Evolutionary conservation across 2,888 invertebrate genomes (phyloP), one percentile per base, ranked within the genome.

Genomic region (Thera britannica): DNA sequence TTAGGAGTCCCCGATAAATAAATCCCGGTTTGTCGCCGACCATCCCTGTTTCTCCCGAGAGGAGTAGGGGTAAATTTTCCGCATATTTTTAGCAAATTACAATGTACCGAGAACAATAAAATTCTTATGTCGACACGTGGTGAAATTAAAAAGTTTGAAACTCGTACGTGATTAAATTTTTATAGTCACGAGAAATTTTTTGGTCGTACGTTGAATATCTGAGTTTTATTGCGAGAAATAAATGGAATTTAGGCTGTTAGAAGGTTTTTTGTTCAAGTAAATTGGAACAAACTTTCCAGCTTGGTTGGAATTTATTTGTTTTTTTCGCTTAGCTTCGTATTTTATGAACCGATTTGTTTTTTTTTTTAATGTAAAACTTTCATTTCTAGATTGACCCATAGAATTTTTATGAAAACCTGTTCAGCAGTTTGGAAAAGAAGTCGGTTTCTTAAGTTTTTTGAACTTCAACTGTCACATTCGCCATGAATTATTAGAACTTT

Each of bases 141-240:
- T 66, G 57, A 70, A 73, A 67, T 75, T 73, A 72, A 72, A 73
- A 75, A 71, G 71, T 70, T 69, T 62, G 54, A 68, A 23, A 62
- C 58, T 44, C 55, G 65, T 58, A 63, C 68, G 70, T 71, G 70
- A 72, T 75, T 68, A 68, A 70, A 62, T 72, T 71, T 68, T 68
- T 62, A 54, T 44, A 52, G 36, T 65, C 55, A 57, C 44, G 38
- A 51, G 63, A 55, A 62, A 62, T 60, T 63, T 69, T 72, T 62
- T 12, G 55, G 67, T 70, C 51, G 23, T 23, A 6, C 23, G 6
- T 51, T 23, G 8, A 2, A 23, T 51, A 23, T 52, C 35, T 11
- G 35, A 4, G 35, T 35, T 35, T 54, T 54, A 46, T 46, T 46
- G 44, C 44, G 44, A 46, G 44, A 46, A 46, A 7, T 41, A 46